Evolutionary conservation across 2,113 vertebrate species (phyloP).

Genomic region (Bubo scandiacus): DNA sequence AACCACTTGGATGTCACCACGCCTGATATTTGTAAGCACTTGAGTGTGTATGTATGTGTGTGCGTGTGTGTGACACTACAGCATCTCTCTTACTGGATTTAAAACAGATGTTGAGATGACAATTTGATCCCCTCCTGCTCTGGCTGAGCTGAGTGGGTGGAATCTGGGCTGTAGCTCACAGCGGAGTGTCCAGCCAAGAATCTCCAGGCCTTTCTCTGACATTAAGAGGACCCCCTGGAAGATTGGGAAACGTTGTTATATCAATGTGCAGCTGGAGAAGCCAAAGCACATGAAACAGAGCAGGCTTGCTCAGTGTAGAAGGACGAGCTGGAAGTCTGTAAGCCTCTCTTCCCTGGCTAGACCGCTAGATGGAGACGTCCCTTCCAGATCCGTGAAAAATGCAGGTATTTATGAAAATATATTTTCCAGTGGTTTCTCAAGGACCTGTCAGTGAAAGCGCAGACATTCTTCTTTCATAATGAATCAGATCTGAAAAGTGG

Average conservation of each 20-base stretch:
- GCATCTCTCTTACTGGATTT: conserved; percentile 2
- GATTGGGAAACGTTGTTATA: neutral
- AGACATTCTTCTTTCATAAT: neutral
- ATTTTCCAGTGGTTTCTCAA: neutral
- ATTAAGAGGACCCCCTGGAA: conserved; percentile 50
- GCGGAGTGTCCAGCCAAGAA: conserved; percentile 10
- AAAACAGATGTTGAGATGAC: conserved; percentile 60
- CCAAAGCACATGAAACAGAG: neutral
- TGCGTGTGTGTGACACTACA: neutral
- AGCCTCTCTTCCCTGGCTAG: neutral
- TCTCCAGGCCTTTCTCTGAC: conserved; percentile 47
- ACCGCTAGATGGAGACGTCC: conserved; percentile 18
- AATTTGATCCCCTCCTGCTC: conserved; percentile 44
- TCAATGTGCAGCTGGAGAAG: conserved; percentile 4
- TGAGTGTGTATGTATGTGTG: neutral
- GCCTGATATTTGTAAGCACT: neutral
- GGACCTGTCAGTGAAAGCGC: neutral
- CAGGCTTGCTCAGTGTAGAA: neutral
- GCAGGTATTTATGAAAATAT: neutral
- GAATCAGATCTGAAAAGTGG: neutral
- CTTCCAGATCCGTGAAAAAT: neutral
- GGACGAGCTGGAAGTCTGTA: neutral
- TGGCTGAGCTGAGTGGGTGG: conserved; percentile 44
- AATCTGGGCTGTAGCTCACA: conserved; percentile 47
- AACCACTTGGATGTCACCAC: neutral